Evolutionary conservation across 2,888 invertebrate genomes (phyloP).

Genomic region (Xylocampa areola): DNA sequence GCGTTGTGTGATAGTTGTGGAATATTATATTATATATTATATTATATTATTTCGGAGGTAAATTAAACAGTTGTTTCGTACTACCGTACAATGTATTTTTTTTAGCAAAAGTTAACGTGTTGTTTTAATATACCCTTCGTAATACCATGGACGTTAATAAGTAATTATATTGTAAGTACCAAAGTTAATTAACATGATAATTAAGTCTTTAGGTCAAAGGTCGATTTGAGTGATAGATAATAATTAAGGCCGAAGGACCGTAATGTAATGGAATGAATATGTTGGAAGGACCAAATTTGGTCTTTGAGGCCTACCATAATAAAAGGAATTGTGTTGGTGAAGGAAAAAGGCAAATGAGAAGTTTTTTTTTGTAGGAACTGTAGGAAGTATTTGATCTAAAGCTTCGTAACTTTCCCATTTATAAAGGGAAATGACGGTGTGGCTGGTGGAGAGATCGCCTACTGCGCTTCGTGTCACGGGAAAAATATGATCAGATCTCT

Average conservation of each 20-base stretch:
- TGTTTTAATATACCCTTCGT: constrained; percentile 51
- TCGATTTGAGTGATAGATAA: constrained; percentile 44
- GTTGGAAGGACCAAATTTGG: constrained; percentile 18
- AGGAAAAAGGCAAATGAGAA: constrained; percentile 3
- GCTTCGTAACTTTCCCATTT: too few species aligned
- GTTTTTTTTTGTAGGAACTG: not conserved
- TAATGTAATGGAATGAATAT: constrained; percentile 25
- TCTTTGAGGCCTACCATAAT: constrained; percentile 34
- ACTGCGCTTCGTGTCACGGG: too few species aligned
- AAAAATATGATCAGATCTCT: too few species aligned
- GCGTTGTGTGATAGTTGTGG: too few species aligned
- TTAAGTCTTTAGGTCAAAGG: constrained; percentile 44
- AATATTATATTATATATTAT: too few species aligned
- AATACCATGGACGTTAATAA: constrained; percentile 35
- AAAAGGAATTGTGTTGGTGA: constrained; percentile 21
- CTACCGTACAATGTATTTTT: constrained; percentile 53
- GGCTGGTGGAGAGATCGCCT: too few species aligned
- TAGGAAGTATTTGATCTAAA: not conserved
- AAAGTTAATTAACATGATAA: constrained; percentile 50
- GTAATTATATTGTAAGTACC: constrained; percentile 55
- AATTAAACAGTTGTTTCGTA: constrained; percentile 82
- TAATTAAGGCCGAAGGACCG: constrained; percentile 25
- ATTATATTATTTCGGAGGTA: too few species aligned
- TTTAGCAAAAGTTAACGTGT: constrained; percentile 44
- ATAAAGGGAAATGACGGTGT: too few species aligned